Conservation (phyloP, 2,113 vertebrate species). For the Pimephales promelas region DNA sequence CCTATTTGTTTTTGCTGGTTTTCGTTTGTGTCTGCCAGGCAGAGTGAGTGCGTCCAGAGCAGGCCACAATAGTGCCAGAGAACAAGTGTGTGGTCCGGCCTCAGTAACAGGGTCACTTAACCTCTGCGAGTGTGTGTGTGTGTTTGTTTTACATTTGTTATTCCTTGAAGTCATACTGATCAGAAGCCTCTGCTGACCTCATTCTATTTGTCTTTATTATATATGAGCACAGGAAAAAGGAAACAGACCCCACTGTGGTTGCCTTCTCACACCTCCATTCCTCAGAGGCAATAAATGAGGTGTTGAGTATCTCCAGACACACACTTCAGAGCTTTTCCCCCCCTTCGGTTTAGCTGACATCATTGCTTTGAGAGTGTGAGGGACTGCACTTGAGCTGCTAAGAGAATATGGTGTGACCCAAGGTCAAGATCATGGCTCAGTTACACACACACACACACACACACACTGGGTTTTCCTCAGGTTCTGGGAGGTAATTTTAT, state of each 20-base stretch:
- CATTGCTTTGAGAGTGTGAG: constrained; percentile 12
- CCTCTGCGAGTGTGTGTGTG: neutral
- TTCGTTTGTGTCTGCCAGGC: constrained; percentile 11
- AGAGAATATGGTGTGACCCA: neutral
- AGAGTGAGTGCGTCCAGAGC: neutral
- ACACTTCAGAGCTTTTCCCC: constrained; percentile 14
- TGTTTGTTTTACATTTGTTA: constrained; percentile 22
- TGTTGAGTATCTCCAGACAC: constrained; percentile 40
- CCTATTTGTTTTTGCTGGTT: constrained; percentile 13
- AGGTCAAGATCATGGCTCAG: constrained; percentile 33
- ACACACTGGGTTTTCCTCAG: neutral
- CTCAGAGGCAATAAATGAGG: constrained; percentile 27
- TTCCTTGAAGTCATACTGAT: constrained; percentile 11
- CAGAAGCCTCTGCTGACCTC: neutral
- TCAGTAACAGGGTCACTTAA: constrained; percentile 17
- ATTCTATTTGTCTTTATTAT: constrained; percentile 30
- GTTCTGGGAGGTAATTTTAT: no score
- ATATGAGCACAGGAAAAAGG: constrained; percentile 18
- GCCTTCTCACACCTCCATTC: neutral
- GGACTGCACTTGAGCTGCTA: constrained; percentile 46
- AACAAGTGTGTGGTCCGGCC: constrained; percentile 35
- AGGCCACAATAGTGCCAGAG: constrained; percentile 11
- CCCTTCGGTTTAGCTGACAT: constrained; percentile 22
- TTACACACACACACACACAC: neutral
- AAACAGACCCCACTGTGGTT: constrained; percentile 3